Conservation (phyloP, 2,888 invertebrate genomes). For the Syrista parreyssii region DNA sequence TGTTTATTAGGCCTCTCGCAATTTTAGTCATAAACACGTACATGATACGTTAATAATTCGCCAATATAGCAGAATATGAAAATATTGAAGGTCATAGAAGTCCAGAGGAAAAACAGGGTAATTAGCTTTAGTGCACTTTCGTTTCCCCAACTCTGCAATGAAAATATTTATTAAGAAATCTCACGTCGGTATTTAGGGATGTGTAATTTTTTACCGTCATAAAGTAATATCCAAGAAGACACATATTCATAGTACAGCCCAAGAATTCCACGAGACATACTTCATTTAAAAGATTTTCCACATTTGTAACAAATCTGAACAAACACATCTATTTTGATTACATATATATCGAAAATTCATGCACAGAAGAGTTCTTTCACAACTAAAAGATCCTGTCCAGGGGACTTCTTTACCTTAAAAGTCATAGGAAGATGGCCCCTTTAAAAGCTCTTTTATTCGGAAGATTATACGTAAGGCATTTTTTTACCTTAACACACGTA, state of each 20-base stretch:
- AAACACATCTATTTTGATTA: too few species aligned
- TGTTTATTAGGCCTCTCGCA: too few species aligned
- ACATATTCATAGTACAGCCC: conserved; percentile 28
- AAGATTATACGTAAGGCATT: too few species aligned
- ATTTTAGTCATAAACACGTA: too few species aligned
- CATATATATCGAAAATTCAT: too few species aligned
- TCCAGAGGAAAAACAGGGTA: conserved; percentile 24
- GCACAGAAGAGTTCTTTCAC: too few species aligned
- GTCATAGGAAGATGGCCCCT: too few species aligned
- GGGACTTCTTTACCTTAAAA: too few species aligned
- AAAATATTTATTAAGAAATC: too few species aligned
- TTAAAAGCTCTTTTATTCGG: neutral
- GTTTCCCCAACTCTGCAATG: conserved; percentile 30
- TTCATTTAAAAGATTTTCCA: conserved; percentile 27
- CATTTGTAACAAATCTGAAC: neutral
- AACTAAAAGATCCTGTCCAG: too few species aligned
- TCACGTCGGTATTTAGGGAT: too few species aligned
- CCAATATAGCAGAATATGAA: conserved; percentile 38
- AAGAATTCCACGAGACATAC: conserved; percentile 32
- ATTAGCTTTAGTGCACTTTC: conserved; percentile 18
- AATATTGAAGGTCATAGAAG: conserved; percentile 34
- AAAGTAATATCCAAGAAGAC: conserved; percentile 32
- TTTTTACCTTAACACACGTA: too few species aligned
- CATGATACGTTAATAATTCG: conserved; percentile 33
- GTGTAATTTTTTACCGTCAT: conserved; percentile 28